Conservation (phyloP, 2,888 invertebrate genomes). For the Morpho achilles region DNA sequence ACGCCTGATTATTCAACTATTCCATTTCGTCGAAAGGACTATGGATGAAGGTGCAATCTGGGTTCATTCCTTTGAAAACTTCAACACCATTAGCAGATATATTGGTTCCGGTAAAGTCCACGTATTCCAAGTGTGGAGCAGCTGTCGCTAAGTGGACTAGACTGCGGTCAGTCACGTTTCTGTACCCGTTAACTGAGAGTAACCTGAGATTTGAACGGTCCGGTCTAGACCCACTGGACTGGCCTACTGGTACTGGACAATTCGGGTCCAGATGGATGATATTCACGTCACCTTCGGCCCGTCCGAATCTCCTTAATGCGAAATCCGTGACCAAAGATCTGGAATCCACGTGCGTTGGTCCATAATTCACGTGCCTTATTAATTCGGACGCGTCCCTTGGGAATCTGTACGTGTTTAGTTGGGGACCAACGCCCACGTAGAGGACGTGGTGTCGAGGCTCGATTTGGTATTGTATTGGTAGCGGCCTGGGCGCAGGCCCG, state of each 20-base stretch:
- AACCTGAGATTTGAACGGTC: constrained; percentile 69
- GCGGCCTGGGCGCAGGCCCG: not conserved
- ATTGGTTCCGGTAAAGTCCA: constrained; percentile 84
- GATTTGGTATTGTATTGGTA: constrained; percentile 25
- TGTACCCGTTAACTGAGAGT: constrained; percentile 79
- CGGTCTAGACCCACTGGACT: constrained; percentile 36
- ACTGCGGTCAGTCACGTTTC: constrained; percentile 81
- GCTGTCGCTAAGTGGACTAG: constrained; percentile 80
- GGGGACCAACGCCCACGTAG: constrained; percentile 48
- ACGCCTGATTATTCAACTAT: not conserved
- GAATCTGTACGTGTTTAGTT: constrained; percentile 36
- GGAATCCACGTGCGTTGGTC: constrained; percentile 31
- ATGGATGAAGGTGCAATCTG: constrained; percentile 73
- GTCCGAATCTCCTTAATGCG: constrained; percentile 52
- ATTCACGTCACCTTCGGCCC: constrained; percentile 49
- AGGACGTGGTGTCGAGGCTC: constrained; percentile 42
- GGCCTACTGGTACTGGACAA: constrained; percentile 27
- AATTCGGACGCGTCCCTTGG: constrained; percentile 28
- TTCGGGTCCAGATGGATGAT: constrained; percentile 47
- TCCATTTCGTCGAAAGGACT: constrained; percentile 32
- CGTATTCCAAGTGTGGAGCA: constrained; percentile 74
- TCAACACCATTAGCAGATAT: constrained; percentile 81
- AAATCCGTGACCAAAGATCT: constrained; percentile 51
- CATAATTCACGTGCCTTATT: constrained; percentile 23
- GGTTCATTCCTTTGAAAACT: constrained; percentile 78